phyloP scores from a whole-genome alignment of 2,888 invertebrate genomes.

The Quadroppia sp. region DNA sequence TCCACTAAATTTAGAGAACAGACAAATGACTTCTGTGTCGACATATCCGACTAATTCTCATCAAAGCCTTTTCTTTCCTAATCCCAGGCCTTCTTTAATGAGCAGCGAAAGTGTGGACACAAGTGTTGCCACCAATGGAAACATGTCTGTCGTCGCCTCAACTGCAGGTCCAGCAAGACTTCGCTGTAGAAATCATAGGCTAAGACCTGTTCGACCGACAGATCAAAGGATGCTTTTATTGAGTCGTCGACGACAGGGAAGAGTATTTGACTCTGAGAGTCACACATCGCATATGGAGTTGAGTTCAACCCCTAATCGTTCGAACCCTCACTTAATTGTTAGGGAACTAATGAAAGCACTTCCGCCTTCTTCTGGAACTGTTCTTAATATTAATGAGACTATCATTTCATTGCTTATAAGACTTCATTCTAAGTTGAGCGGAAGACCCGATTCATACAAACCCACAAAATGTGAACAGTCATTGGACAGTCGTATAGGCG shows the following conservation, averaged over 20 bases:
- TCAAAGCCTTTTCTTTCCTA: background rate
- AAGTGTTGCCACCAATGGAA: background rate
- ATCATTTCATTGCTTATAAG: conserved; percentile 82
- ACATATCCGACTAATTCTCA: conserved; percentile 16
- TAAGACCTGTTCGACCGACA: conserved; percentile 43
- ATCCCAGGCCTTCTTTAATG: background rate
- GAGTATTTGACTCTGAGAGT: background rate
- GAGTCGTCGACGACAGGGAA: conserved; percentile 43
- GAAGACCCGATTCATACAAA: conserved; percentile 70
- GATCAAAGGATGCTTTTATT: conserved; percentile 42
- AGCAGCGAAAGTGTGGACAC: background rate
- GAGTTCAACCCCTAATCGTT: conserved; percentile 49
- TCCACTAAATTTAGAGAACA: conserved; percentile 23
- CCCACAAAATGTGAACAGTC: conserved; percentile 49
- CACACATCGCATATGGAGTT: background rate
- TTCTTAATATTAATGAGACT: conserved; percentile 58
- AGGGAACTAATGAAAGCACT: conserved; percentile 32
- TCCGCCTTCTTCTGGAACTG: conserved; percentile 38
- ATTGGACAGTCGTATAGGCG: conserved; percentile 61
- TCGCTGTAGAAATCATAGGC: conserved; percentile 42
- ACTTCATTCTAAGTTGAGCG: conserved; percentile 82
- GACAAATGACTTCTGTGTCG: background rate
- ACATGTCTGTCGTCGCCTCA: conserved; percentile 45
- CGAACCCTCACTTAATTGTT: conserved; percentile 12
- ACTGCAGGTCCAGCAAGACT: conserved; percentile 43